Evolutionary conservation across 1,140 invertebrate species (phyloP), one percentile per base, ranked within the genome.

Genomic region (Samia ricini): DNA sequence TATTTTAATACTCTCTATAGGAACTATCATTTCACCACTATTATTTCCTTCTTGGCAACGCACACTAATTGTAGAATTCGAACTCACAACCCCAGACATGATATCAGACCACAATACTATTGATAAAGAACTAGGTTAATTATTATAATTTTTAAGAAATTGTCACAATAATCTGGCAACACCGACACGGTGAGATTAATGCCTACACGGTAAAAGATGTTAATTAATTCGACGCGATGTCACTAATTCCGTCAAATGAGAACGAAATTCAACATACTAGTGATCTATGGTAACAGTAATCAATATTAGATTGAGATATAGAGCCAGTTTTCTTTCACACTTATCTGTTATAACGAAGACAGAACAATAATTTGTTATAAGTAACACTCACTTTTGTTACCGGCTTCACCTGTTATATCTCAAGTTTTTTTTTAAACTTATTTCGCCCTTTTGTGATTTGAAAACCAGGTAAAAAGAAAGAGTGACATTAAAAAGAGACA

Each of bases 191-290:
- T 15, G 33, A 4, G 20, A 55, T 51, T 51, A 55, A 55, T 55
- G 52, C 24, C 18, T n/a, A 24, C 50, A 23, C 50, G 19, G 22
- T 23, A 4, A 55, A 24, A 42, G 8, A 55, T 55, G 52, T 55
- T 55, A 55, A 55, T 55, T 3, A 8, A 55, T 24, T 55, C 50
- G 50, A 23, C 24, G 4, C 20, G 50, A 55, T 21, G 12, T 24
- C 22, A 55, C 15, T 55, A 23, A 55, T 55, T 55, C 24, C 15
- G 22, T 55, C 22, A 55, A 55, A 55, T 55, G 10, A 55, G 52
- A 23, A 55, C 52, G 22, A 55, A 24, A 55, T n/a, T 23, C 7
- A 19, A 22, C 52, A n/a, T 21, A 54, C 23, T n/a, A 42, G 33
- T 42, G 33, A 42, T 42, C 33, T 42, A 42, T 42, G 33, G n/a